These are phyloP conservation scores for Nothocercus julius DNA, from an alignment of 2,113 vertebrate genomes.

Conservation along the genomic window DNA sequence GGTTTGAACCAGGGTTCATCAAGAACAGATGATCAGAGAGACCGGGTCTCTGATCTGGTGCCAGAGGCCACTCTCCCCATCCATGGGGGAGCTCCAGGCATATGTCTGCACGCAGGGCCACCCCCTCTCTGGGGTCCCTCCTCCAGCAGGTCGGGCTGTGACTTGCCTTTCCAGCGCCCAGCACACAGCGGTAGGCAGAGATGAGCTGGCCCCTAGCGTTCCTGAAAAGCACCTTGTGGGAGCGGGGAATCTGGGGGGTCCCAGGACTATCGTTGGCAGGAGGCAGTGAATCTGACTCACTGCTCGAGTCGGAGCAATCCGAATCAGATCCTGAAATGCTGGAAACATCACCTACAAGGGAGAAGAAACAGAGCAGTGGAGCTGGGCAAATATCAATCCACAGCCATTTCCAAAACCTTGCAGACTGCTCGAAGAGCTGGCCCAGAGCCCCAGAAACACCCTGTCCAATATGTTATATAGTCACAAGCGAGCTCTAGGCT, in stretches of 20 bases:
- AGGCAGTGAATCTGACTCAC: neutral
- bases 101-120: neutral
- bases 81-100: accelerated
- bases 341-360: slow-evolving; percentile 87
- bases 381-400: neutral
- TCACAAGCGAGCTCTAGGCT: neutral
- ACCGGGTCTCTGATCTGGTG: neutral
- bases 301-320: slow-evolving; percentile 72
- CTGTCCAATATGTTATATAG: neutral
- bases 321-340: slow-evolving; percentile 95
- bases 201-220: slow-evolving; percentile 85
- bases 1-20: neutral
- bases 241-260: neutral
- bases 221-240: slow-evolving; percentile 83
- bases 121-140: neutral
- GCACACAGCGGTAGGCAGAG: slow-evolving; percentile 82
- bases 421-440: neutral
- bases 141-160: neutral
- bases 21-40: neutral
- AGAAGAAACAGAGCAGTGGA: neutral
- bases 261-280: neutral
- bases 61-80: neutral
- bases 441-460: accelerated
- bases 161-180: slow-evolving; percentile 82
- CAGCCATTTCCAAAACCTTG: neutral